Evolutionary conservation across 2,888 invertebrate species (phyloP), one percentile per base, ranked within the genome.

Genomic region (Melikaiella ostensackeni): DNA sequence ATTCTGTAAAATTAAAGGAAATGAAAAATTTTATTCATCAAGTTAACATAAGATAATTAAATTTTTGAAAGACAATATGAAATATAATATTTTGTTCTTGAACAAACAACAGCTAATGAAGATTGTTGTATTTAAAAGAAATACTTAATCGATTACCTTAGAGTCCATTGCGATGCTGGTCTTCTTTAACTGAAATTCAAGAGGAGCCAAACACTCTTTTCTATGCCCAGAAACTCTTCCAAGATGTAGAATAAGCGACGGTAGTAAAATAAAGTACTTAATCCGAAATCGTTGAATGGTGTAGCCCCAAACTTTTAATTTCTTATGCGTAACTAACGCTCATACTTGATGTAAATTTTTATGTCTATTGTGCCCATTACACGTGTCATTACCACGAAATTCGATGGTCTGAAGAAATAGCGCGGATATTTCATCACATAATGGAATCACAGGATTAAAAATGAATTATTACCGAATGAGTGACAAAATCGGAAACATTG

Each of bases 281-380:
- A 21, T 21, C 9, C 24, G 24, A 57, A 57, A 13, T 57, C 57
- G 6, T 24, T 24, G 24, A 24, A 24, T 11, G 57, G 11, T 24
- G 8, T 24, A 57, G 11, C 4, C 57, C 3, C 24, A 24, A 24
- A 57, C 57, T 24, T 57, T 57, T 24, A n/a, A 57, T 57, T 57
- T 57, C 57, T 57, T 57, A 57, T 57, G n/a, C n/a, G 57, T 57
- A 57, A 57, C 57, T 57, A 57, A 21, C 21, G 21, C 57, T 24
- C 9, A 57, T 57, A 24, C 24, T 24, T 21, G 1, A 57, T 24
- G 24, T 57, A 57, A 57, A 57, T 57, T 24, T 13, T 11, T 57
- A 24, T 57, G 24, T 24, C n/a, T 8, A 57, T 57, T 24, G 9
- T 57, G 11, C 11, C 57, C 57, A 11, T 57, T 24, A 57, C 24